These are phyloP conservation scores for Prionailurus viverrinus DNA, from an alignment of 2,113 vertebrate genomes.

Conservation along the genomic window DNA sequence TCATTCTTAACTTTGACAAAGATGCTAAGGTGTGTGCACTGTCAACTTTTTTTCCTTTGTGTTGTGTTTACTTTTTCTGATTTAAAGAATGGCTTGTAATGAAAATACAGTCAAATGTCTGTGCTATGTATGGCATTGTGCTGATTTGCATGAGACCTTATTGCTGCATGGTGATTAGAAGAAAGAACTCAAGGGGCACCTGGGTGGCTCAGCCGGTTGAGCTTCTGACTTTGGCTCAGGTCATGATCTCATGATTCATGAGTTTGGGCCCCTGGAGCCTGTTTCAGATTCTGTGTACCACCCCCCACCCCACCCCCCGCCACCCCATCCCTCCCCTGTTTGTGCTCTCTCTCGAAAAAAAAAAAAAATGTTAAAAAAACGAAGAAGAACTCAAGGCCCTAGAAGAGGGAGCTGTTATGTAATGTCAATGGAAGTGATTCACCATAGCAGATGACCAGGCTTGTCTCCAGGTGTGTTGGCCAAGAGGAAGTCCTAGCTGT, in stretches of 20 bases:
- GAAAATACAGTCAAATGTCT: background rate
- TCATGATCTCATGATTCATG: no score
- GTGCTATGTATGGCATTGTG: background rate
- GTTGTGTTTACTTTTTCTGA: background rate
- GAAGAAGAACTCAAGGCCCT: background rate
- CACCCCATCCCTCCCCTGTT: no score
- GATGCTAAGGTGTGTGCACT: background rate
- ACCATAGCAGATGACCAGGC: background rate
- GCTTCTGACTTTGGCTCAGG: no score
- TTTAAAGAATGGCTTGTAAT: background rate
- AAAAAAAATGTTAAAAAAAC: no score
- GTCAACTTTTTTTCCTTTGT: slow-evolving; percentile 8
- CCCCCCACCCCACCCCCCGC: no score
- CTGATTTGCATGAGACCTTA: slow-evolving; percentile 6
- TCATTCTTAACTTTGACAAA: slow-evolving; percentile 46
- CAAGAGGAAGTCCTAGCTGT: background rate
- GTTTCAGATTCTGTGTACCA: no score
- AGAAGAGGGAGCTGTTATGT: background rate
- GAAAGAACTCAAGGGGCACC: background rate
- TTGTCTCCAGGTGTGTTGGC: background rate
- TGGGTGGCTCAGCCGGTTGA: no score
- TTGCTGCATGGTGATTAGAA: background rate
- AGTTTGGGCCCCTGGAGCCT: no score
- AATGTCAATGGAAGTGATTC: background rate
- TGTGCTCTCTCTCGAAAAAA: no score